Evolutionary conservation across 2,888 invertebrate genomes (phyloP), one percentile per base, ranked within the genome.

Genomic region (Agriotes lineatus): DNA sequence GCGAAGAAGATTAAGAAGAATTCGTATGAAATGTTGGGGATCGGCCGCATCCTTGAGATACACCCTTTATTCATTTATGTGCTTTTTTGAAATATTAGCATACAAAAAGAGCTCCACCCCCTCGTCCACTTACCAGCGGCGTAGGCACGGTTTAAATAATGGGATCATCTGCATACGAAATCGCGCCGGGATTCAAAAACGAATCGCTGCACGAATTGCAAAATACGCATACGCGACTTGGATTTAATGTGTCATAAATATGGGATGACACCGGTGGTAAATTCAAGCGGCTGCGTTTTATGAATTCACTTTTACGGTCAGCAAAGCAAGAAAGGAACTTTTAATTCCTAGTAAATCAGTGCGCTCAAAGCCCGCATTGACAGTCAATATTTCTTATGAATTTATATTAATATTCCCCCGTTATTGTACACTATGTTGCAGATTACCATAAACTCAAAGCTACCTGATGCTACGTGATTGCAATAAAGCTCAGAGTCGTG

Each of bases 101-200:
- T 75, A 75, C 75, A 75, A 75, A 75, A 72, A 74, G 64, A 67
- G 62, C 66, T 63, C 74, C 72, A 73, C 73, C 73, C 72, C 66
- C 65, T 67, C 60, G 48, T 37, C 63, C 69, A 66, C 64, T 50
- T 60, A 61, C 45, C 58, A 57, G 61, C 62, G 66, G 69, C 62
- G 67, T 69, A 52, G 52, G 52, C 52, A 33, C 33, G 33, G 52
- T 52, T 33, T 52, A 52, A 52, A 52, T 52, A 52, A 33, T 52
- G 18, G 33, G 52, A 52, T 52, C 52, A 52, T 52, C 52, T 52
- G 52, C 52, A 52, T 52, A 52, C 1, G 33, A 16, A 35, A 52
- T 52, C 16, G 16, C 16, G 2, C 1, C 52, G 9, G 35, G 25
- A 33, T 52, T 35, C 16, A 33, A 25, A 52, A 52, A 22, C 14